Base-by-base conservation (phyloP, 2,797 vertebrate genomes). In the Ciconia nigra region DNA sequence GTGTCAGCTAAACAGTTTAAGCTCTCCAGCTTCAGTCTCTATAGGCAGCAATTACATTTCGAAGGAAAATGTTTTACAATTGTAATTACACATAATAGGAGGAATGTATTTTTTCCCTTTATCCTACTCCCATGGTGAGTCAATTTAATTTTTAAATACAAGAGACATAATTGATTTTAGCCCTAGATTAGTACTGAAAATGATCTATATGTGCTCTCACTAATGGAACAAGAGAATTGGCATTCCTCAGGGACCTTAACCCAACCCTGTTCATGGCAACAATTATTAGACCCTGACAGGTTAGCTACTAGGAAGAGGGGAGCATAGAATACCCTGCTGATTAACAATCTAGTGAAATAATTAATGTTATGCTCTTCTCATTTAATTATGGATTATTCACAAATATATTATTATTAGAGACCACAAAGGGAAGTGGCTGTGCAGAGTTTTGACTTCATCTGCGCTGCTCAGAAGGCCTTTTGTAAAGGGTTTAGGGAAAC, bases 71-170 rank as follows among this genome's bases (percentile, higher is more conserved):
- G 98, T 98, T 98, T 98, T 98, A 98, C 97, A 98, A 98, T 98
- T 98, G 97, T 98, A 98, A 98, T 98, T 98, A 98, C 98, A 98
- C 96, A 96, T 98, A 98, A 98, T 98, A 98, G 95, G 91, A 98
- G 94, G 98, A 98, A 98, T 97, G 98, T 97, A 98, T 98, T 98
- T 98, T 97, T 98, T 98, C 95, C 86, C 97, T 98, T 98, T 98
- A 98, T 98, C 95, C 96, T 98, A 95, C 96, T 98, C 98, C 98
- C 98, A 97, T 97, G 97, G 98, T 33, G 97, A 98, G 98, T 98
- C 98, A 98, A 98, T 98, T 98, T 98, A 98, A 98, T 98, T 98
- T 98, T 98, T 98, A 98, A 98, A 98, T 98, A 98, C 98, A 98
- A 98, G 98, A 98, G 97, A 97, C 97, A 97, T 98, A 98, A 98